A percentile compares a stretch with the other conserved stretches of the same genome.
Evolutionary conservation across 2,797 vertebrate species (phyloP).

Genomic region (Thamnophis elegans): DNA sequence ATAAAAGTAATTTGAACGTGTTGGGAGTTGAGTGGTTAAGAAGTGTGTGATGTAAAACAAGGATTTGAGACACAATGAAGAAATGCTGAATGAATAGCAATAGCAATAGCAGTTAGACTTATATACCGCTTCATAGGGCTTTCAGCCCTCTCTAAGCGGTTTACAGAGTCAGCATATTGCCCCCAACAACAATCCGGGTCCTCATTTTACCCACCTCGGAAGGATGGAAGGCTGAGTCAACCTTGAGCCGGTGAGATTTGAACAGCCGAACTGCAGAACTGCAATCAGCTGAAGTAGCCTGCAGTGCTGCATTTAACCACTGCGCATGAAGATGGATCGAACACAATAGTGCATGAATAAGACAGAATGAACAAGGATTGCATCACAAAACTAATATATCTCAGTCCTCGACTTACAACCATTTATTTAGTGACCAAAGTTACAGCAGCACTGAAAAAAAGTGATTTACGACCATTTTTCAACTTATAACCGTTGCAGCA

Average conservation of each 20-base stretch:
- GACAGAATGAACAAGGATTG: background rate
- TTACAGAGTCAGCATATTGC: too few relatives aligned
- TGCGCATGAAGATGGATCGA: too few relatives aligned
- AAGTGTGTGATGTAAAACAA: background rate
- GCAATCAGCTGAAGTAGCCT: too few relatives aligned
- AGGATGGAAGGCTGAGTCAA: too few relatives aligned
- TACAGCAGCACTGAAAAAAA: background rate
- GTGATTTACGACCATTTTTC: background rate
- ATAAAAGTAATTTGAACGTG: background rate
- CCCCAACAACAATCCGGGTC: too few relatives aligned
- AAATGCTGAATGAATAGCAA: background rate
- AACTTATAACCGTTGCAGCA: background rate
- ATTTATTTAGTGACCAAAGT: background rate
- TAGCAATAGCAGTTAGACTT: too few relatives aligned
- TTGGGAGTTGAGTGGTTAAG: background rate
- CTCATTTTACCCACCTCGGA: too few relatives aligned
- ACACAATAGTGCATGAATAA: background rate
- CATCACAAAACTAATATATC: background rate
- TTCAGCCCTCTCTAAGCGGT: too few relatives aligned
- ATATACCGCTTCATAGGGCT: too few relatives aligned
- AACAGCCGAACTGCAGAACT: too few relatives aligned
- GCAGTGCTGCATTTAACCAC: too few relatives aligned
- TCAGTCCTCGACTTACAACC: background rate
- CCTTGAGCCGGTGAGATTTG: too few relatives aligned
- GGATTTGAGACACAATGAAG: background rate